Evolutionary conservation across 2,113 vertebrate genomes (phyloP), one percentile per base, ranked within the genome.

Genomic region (Himantopus leucocephalus): DNA sequence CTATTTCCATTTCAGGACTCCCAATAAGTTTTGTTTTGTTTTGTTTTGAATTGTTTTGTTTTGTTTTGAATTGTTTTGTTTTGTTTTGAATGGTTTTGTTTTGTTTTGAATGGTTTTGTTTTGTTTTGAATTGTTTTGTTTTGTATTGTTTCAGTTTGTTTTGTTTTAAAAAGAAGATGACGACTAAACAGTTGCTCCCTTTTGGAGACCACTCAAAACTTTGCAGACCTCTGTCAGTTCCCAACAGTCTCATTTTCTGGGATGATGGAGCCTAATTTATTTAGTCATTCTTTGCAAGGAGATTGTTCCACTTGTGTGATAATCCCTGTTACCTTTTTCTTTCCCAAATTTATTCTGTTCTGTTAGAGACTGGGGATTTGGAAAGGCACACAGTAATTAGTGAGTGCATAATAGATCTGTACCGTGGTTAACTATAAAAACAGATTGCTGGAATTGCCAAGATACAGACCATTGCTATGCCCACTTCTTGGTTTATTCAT

Each of bases 301-400:
- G 58, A 68, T 85, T 92, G 67, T 83, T 90, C 85, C 75, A 73
- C 67, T 92, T 90, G 70, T 39, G 52, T 39, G 78, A 90, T 94
- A 94, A 95, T 94, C 71, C 71, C 67, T 5, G 0, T 43, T 82
- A 76, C 88, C 53, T 82, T 76, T 93, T 47, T 15, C 71, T 87
- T 76, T 92, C 76, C 74, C 48, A 58, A 29, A 92, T 88, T 56
- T n/a, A 66, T 92, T 85, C 67, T 20, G 45, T 68, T 64, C 63
- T 85, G 23, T 27, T 48, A 37, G 82, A 76, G 66, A 22, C 56
- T 17, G 35, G 70, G 78, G 90, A 82, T 27, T 48, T 56, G 24
- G 66, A 64, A 41, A 95, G 27, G 74, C 67, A 78, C 63, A 85
- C 23, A 85, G 66, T 70, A 92, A 97, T 96, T 96, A 94, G 53